Evolutionary conservation across 2,888 invertebrate genomes (phyloP), one percentile per base, ranked within the genome.

Genomic region (Erannis defoliaria): DNA sequence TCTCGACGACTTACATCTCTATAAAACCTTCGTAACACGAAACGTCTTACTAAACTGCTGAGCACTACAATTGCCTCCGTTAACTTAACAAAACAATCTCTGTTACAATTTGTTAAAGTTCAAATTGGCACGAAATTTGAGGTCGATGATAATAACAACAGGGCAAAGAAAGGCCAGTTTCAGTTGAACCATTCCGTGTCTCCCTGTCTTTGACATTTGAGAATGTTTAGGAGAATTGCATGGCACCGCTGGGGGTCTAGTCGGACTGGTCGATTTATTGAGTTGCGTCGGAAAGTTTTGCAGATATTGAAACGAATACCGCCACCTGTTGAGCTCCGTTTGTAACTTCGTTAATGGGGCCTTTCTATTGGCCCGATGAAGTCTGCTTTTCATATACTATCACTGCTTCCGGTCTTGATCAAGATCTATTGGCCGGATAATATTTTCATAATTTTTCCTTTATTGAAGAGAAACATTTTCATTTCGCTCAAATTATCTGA

Each of bases 221-320:
- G 72, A 74, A 61, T 45, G 64, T 55, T 59, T 46, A 53, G 59
- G 71, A 69, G 69, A 55, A 58, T 31, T 55, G 49, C 63, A 62
- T 70, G 55, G 68, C 29, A 51, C 46, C 64, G 69, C 65, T 65
- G 68, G 61, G 70, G 75, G 46, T 71, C 71, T 18, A 33, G 51
- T 56, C 70, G 72, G 68, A 71, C 46, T 88, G 90, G 91, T 79
- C 90, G 86, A 81, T 89, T 89, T 89, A 85, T 88, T 82, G 88
- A 88, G 89, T 85, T 82, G 86, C 84, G 84, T 84, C 84, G 83
- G 87, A 86, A 91, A 91, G 87, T 92, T 92, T 90, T 87, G 90
- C 84, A 87, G 89, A 89, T 91, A 92, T 91, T 92, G 91, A 92
- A 92, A 91, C 86, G 90, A 90, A 90, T 89, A 83, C 86, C 82